Evolutionary conservation across 2,888 invertebrate species (phyloP).

Genomic region (Abrostola tripartita): DNA sequence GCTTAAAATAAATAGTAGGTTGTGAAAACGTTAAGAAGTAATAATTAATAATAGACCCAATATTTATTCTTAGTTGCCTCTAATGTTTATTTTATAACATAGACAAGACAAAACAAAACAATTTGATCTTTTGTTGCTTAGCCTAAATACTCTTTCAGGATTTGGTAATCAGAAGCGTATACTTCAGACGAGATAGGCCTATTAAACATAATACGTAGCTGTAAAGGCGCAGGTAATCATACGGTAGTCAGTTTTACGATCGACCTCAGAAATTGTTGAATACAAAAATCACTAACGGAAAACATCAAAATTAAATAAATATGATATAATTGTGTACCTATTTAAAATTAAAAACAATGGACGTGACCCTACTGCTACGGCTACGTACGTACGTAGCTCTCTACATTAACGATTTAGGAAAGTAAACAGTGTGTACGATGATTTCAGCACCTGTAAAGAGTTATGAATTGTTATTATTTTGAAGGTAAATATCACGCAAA

Average conservation of each 20-base stretch:
- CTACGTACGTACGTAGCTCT: too few species aligned
- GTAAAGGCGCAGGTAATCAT: slow-evolving; percentile 66
- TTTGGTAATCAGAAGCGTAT: slow-evolving; percentile 28
- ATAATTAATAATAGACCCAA: slow-evolving; percentile 70
- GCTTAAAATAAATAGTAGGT: slow-evolving; percentile 71
- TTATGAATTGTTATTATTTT: slow-evolving; percentile 3
- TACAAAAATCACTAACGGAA: slow-evolving; percentile 25
- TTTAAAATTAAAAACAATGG: background rate
- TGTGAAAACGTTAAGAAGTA: slow-evolving; percentile 62
- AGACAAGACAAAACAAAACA: slow-evolving; percentile 60
- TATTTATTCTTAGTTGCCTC: slow-evolving; percentile 71
- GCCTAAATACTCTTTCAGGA: slow-evolving; percentile 14
- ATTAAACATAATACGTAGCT: slow-evolving; percentile 54
- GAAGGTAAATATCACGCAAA: background rate
- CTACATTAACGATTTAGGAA: slow-evolving; percentile 69
- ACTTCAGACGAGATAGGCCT: slow-evolving; percentile 52
- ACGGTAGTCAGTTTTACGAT: slow-evolving; percentile 72
- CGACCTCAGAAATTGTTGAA: slow-evolving; percentile 55
- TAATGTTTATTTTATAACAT: slow-evolving; percentile 69
- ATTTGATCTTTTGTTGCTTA: slow-evolving; percentile 20
- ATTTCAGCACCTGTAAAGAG: slow-evolving; percentile 76
- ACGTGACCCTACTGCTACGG: background rate
- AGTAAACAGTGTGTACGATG: slow-evolving; percentile 79
- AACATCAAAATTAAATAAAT: slow-evolving; percentile 14
- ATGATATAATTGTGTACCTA: slow-evolving; percentile 1